Conservation (phyloP, 2,888 invertebrate species). For the Diarsia rubi region DNA sequence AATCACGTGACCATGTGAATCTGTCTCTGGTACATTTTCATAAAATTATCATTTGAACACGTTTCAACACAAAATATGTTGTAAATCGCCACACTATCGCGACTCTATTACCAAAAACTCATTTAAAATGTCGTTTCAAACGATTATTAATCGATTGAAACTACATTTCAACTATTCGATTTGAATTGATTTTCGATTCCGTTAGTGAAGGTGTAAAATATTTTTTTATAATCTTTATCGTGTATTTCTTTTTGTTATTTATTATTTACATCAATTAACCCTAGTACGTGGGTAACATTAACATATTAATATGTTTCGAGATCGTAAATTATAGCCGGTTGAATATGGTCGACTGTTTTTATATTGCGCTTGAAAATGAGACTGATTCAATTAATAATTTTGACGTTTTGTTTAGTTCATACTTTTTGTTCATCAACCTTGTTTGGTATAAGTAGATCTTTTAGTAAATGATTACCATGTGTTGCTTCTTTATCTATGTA, state of each 20-base stretch:
- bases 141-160: slow-evolving; percentile 75
- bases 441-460: slow-evolving; percentile 32
- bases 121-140: slow-evolving; percentile 73
- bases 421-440: slow-evolving; percentile 44
- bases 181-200: slow-evolving; percentile 76
- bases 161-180: slow-evolving; percentile 74
- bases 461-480: slow-evolving; percentile 28
- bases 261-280: slow-evolving; percentile 86
- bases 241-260: slow-evolving; percentile 78
- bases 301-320: slow-evolving; percentile 83
- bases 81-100: slow-evolving; percentile 72
- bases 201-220: slow-evolving; percentile 81
- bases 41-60: slow-evolving; percentile 70
- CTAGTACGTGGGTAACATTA: slow-evolving; percentile 78
- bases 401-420: slow-evolving; percentile 50
- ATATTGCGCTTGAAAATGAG: slow-evolving; percentile 75
- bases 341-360: slow-evolving; percentile 69
- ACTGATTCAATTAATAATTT: slow-evolving; percentile 81
- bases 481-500: slow-evolving; percentile 11
- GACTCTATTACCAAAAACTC: slow-evolving; percentile 76
- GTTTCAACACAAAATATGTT: slow-evolving; percentile 66
- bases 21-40: slow-evolving; percentile 67
- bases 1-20: slow-evolving; percentile 62
- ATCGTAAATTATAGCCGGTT: slow-evolving; percentile 80
- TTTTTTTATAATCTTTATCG: slow-evolving; percentile 70